Conservation (phyloP, 2,888 invertebrate species). For the Euzetes globulus region DNA sequence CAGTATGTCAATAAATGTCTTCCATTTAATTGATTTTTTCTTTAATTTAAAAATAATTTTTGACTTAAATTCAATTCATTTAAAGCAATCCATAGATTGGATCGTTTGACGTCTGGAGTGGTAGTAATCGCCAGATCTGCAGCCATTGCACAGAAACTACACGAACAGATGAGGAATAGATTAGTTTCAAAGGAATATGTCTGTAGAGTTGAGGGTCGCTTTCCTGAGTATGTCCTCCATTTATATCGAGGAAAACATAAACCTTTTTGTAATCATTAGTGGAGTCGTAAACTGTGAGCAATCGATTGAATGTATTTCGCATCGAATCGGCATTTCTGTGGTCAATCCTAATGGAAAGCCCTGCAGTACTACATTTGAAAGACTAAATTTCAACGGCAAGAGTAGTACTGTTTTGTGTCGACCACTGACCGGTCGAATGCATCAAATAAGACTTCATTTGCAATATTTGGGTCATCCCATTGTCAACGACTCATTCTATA, state of each 20-base stretch:
- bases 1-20: slow-evolving; percentile 49
- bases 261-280: slow-evolving; percentile 27
- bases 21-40: slow-evolving; percentile 1
- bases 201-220: slow-evolving; percentile 85
- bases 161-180: slow-evolving; percentile 83
- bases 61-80: not conserved
- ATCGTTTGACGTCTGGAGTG: slow-evolving; percentile 89
- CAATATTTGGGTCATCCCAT: slow-evolving; percentile 97
- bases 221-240: slow-evolving; percentile 72
- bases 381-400: slow-evolving; percentile 75
- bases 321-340: slow-evolving; percentile 92
- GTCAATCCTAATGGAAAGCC: slow-evolving; percentile 87
- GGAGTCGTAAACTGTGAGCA: slow-evolving; percentile 66
- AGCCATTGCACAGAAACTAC: slow-evolving; percentile 87
- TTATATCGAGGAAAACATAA: too few relatives aligned
- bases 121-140: slow-evolving; percentile 86
- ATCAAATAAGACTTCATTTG: slow-evolving; percentile 95
- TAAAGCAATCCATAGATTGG: slow-evolving; percentile 79
- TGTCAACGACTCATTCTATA: slow-evolving; percentile 93
- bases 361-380: slow-evolving; percentile 81
- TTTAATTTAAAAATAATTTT: not conserved
- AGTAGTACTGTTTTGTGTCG: slow-evolving; percentile 89
- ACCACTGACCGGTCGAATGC: slow-evolving; percentile 94
- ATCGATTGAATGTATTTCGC: slow-evolving; percentile 85
- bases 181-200: slow-evolving; percentile 92